Evolutionary conservation across 2,797 vertebrate species (phyloP).

Genomic region (Dendrocincla tyrannina): DNA sequence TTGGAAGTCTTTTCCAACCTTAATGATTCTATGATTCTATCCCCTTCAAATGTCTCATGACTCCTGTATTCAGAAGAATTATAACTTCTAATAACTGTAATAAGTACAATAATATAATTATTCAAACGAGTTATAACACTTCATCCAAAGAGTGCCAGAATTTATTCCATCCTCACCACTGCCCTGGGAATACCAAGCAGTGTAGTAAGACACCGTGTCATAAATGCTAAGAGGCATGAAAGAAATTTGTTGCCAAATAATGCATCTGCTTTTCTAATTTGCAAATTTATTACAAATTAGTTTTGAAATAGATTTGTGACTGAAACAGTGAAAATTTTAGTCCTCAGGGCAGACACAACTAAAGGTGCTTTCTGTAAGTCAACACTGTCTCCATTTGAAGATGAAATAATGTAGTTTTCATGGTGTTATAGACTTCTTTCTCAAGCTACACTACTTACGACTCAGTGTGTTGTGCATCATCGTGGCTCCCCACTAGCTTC

Average conservation of each 20-base stretch:
- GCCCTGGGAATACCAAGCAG: background rate
- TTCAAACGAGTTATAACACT: background rate
- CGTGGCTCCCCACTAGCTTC: background rate
- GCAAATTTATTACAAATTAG: background rate
- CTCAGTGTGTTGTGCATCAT: background rate
- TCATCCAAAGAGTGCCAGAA: background rate
- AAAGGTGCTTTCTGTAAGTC: background rate
- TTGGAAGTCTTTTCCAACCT: background rate
- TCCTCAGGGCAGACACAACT: background rate
- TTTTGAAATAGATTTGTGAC: background rate
- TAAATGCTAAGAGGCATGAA: background rate
- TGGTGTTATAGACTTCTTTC: background rate
- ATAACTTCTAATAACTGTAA: no score
- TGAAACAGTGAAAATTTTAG: background rate
- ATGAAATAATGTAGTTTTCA: background rate
- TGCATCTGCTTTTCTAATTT: background rate
- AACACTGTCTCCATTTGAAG: background rate
- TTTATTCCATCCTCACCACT: background rate
- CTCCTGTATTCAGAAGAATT: background rate
- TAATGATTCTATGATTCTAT: background rate
- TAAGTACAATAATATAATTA: background rate
- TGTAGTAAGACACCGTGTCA: background rate
- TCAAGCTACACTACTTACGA: background rate
- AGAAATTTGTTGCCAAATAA: background rate
- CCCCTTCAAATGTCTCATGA: background rate